phyloP scores from a whole-genome alignment of 2,113 vertebrate genomes.

The Nothobranchius kuhntae region DNA sequence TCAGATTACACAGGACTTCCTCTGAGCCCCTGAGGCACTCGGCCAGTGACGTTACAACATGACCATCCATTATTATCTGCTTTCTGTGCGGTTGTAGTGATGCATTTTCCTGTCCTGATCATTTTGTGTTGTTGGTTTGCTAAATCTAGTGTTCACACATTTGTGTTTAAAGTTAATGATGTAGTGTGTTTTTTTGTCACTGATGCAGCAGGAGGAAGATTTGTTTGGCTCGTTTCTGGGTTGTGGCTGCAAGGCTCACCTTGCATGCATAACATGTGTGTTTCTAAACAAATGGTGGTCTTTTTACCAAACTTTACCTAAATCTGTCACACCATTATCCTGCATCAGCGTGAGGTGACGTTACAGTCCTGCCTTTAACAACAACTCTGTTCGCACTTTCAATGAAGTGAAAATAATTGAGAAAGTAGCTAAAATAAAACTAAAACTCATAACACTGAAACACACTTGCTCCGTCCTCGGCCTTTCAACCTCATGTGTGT shows the following conservation, averaged over 20 bases:
- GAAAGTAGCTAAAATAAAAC: too few species aligned
- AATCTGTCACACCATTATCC: not conserved
- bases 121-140: not conserved
- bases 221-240: not conserved
- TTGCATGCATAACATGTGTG: not conserved
- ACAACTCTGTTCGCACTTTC: not conserved
- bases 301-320: not conserved
- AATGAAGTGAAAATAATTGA: not conserved
- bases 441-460: not conserved
- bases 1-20: slow-evolving; percentile 34
- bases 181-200: too few species aligned
- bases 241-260: not conserved
- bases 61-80: not conserved
- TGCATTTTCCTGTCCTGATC: too few species aligned
- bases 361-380: not conserved
- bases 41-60: not conserved
- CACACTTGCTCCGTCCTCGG: not conserved
- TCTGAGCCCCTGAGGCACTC: not conserved
- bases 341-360: not conserved
- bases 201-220: not conserved
- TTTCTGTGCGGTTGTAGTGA: not conserved
- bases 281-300: not conserved
- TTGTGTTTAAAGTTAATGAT: too few species aligned
- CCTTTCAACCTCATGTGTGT: slow-evolving; percentile 1
- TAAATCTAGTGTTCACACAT: too few species aligned